These are phyloP conservation scores for Aphidius colemani DNA, from an alignment of 2,888 invertebrate genomes.

Conservation along the genomic window DNA sequence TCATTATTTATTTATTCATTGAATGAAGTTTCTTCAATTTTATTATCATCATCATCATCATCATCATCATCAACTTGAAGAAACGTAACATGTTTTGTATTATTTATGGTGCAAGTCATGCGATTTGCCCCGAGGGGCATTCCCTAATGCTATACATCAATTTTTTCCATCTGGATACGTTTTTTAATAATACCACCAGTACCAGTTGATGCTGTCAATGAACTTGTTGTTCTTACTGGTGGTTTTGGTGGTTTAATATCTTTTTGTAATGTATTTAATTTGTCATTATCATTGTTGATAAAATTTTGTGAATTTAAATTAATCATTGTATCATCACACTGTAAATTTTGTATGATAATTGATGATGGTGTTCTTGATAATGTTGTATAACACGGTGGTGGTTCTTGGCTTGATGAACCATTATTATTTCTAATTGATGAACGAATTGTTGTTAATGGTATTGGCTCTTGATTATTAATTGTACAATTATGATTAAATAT, in stretches of 20 bases:
- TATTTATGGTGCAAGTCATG: slow-evolving; percentile 41
- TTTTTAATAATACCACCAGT: slow-evolving; percentile 69
- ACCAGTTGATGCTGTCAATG: slow-evolving; percentile 17
- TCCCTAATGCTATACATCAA: slow-evolving; percentile 71
- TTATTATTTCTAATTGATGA: slow-evolving; percentile 54
- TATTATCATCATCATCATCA: background rate
- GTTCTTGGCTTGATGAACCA: slow-evolving; percentile 55
- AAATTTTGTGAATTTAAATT: slow-evolving; percentile 15
- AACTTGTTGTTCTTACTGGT: slow-evolving; percentile 53
- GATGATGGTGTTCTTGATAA: slow-evolving; percentile 53
- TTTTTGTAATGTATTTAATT: slow-evolving; percentile 39
- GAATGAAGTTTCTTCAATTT: background rate
- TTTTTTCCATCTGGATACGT: slow-evolving; percentile 80
- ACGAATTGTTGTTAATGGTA: slow-evolving; percentile 57
- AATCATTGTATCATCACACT: background rate
- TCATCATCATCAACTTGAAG: slow-evolving; percentile 43
- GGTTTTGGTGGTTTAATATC: slow-evolving; percentile 52
- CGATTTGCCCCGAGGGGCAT: slow-evolving; percentile 52
- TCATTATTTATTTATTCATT: background rate
- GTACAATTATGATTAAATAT: slow-evolving; percentile 50
- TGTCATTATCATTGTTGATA: slow-evolving; percentile 1
- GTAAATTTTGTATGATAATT: slow-evolving; percentile 35
- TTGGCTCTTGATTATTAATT: slow-evolving; percentile 53
- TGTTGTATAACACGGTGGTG: slow-evolving; percentile 64
- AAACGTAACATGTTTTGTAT: slow-evolving; percentile 55